Conservation (phyloP, 2,113 vertebrate species). For the Lepus europaeus region DNA sequence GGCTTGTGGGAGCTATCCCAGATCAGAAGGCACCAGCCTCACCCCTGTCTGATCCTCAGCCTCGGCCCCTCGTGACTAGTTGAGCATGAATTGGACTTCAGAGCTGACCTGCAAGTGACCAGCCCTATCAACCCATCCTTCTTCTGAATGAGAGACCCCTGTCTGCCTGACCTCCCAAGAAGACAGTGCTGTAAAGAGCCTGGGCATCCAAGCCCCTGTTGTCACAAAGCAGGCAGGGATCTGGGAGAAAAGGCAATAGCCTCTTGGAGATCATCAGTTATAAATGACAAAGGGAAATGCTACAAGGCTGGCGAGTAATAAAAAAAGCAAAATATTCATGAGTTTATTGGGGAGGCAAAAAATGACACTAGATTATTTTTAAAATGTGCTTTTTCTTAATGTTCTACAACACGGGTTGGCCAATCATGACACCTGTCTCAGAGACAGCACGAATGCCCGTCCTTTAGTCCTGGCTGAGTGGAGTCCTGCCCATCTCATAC, state of each 20-base stretch:
- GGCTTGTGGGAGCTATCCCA: not conserved
- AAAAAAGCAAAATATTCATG: conserved; percentile 26
- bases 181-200: conserved; percentile 32
- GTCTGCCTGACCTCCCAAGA: conserved; percentile 58
- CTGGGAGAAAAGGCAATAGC: conserved; percentile 10
- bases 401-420: not conserved
- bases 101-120: conserved; percentile 54
- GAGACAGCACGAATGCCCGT: not conserved
- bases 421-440: not conserved
- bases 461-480: not conserved
- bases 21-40: not conserved
- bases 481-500: not conserved
- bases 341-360: not conserved
- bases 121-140: conserved; percentile 33
- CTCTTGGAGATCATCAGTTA: not conserved
- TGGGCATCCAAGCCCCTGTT: conserved; percentile 1
- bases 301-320: conserved; percentile 17
- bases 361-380: conserved; percentile 40
- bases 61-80: not conserved
- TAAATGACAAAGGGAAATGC: not conserved
- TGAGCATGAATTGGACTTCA: conserved; percentile 32
- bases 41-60: not conserved
- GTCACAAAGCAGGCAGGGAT: not conserved
- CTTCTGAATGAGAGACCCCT: conserved; percentile 20
- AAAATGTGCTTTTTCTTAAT: not conserved